phyloP scores from a whole-genome alignment of 2,797 vertebrate species.

The Halcyon chelicuti region DNA sequence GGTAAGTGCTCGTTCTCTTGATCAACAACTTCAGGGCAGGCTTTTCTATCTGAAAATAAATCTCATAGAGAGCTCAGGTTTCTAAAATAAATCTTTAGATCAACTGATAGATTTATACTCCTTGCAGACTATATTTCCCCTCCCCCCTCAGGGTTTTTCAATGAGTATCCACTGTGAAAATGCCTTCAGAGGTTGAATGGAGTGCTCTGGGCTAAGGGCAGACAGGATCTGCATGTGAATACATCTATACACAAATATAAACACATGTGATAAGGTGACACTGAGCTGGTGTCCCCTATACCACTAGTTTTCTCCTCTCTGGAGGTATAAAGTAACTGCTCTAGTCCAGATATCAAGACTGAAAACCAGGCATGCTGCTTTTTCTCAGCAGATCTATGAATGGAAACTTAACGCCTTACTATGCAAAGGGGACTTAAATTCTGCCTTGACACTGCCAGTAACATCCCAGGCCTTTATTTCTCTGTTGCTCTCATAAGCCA shows the following conservation, averaged over 20 bases:
- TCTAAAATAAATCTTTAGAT: neutral
- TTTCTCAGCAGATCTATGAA: too few species aligned
- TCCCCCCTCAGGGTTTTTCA: neutral
- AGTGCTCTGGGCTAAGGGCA: neutral
- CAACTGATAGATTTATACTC: neutral
- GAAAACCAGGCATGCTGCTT: neutral
- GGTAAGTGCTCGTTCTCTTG: neutral
- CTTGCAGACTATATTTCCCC: fast-evolving
- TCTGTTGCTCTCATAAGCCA: neutral
- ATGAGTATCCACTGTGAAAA: neutral
- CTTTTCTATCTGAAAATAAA: neutral
- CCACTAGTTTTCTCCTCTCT: neutral
- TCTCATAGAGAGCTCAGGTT: neutral
- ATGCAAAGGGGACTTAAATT: neutral
- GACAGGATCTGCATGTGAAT: neutral
- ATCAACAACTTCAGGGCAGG: neutral
- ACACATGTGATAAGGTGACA: neutral
- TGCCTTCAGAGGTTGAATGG: neutral
- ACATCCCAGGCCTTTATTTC: neutral
- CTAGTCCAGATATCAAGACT: too few species aligned
- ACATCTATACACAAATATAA: fast-evolving
- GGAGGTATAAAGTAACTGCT: neutral
- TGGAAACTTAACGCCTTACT: too few species aligned
- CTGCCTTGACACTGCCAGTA: neutral
- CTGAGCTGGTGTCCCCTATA: fast-evolving